Evolutionary conservation across 2,888 invertebrate genomes (phyloP).

Genomic region (Eupithecia abbreviata): DNA sequence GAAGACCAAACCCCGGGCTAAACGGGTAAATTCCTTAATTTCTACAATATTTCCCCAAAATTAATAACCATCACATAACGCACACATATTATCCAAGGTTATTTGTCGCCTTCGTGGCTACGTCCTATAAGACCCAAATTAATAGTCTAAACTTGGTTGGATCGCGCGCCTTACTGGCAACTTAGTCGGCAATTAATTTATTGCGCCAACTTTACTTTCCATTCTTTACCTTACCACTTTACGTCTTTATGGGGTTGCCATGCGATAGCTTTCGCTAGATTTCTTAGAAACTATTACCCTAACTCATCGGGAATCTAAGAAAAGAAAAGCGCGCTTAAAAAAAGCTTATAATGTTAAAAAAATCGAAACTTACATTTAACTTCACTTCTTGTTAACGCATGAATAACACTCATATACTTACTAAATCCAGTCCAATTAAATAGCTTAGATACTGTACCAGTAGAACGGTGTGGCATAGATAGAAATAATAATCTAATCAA

Average conservation of each 20-base stretch:
- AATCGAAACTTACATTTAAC: background rate
- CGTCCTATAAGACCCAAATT: constrained; percentile 75
- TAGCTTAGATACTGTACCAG: background rate
- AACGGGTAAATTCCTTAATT: background rate
- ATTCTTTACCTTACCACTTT: constrained; percentile 79
- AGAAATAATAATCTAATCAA: too few relatives aligned
- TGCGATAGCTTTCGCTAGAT: background rate
- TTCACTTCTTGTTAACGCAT: too few relatives aligned
- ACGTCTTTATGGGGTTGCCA: constrained; percentile 62
- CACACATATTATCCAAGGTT: constrained; percentile 57
- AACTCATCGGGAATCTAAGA: background rate
- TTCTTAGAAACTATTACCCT: background rate
- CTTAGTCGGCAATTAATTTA: constrained; percentile 82
- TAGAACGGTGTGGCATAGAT: background rate
- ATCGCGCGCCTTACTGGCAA: constrained; percentile 73
- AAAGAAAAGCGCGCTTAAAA: background rate
- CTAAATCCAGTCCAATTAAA: background rate
- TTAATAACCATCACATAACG: constrained; percentile 42
- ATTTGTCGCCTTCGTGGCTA: constrained; percentile 65
- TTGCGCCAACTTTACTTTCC: constrained; percentile 79
- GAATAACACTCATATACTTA: too few relatives aligned
- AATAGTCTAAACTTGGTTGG: constrained; percentile 79
- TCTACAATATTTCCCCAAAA: constrained; percentile 40
- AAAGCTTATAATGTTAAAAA: background rate
- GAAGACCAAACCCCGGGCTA: background rate